Conservation (phyloP, 2,888 invertebrate species). For the Anorthoa munda region DNA sequence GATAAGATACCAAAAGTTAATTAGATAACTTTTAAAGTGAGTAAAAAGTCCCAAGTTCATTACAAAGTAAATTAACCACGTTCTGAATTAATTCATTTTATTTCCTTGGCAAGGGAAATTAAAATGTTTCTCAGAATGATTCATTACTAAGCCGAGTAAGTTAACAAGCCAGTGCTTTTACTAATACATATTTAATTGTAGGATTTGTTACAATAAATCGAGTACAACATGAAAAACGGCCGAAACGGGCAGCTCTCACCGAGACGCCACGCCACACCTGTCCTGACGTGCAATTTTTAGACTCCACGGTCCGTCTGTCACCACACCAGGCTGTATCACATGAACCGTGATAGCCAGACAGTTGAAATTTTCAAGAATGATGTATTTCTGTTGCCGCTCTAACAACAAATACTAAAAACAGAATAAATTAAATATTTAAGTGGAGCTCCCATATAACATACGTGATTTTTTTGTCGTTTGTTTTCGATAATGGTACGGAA, state of each 20-base stretch:
- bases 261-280: too few relatives aligned
- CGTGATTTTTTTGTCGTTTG: too few relatives aligned
- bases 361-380: too few relatives aligned
- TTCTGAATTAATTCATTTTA: conserved; percentile 20
- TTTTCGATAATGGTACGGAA: too few relatives aligned
- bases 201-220: conserved; percentile 25
- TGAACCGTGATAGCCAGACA: too few relatives aligned
- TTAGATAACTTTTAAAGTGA: not conserved
- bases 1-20: conserved; percentile 10
- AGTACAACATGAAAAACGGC: conserved; percentile 13
- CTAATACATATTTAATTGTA: not conserved
- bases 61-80: conserved; percentile 22
- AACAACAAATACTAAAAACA: too few relatives aligned
- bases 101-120: conserved; percentile 18
- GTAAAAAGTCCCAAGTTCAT: conserved; percentile 2
- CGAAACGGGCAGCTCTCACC: not conserved
- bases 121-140: conserved; percentile 29
- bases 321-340: too few relatives aligned
- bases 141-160: conserved; percentile 9
- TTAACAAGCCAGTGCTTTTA: not conserved
- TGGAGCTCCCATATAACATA: too few relatives aligned
- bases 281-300: too few relatives aligned
- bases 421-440: too few relatives aligned
- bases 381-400: too few relatives aligned
- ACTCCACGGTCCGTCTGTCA: too few relatives aligned